Base-by-base conservation (phyloP, 2,888 invertebrate genomes). In the Ecdyonurus torrentis region DNA sequence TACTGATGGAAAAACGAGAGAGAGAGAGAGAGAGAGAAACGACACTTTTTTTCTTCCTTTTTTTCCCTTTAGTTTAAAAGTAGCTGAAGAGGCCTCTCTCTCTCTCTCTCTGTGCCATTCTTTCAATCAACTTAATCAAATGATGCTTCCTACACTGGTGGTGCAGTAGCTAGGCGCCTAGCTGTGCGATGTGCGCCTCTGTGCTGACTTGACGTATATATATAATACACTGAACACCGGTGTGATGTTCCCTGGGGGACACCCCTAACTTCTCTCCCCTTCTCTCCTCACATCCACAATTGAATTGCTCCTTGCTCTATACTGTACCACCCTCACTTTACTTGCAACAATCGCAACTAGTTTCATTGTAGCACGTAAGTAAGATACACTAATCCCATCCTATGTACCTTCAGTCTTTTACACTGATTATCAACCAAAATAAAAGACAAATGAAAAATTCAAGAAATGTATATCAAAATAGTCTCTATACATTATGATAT, bases 51-150 rank as follows among this genome's bases (percentile, higher is more conserved):
- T 2, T n/a, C n/a, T n/a, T n/a, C n/a, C n/a, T n/a, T n/a, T n/a
- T n/a, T 61, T 50, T 61, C 23, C 37, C 37, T 15, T 37, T 15
- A 15, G 37, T 37, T 37, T 37, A 37, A 37, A n/a, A 37, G 7
- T 37, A 37, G 37, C 37, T 37, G 7, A 24, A 60, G 25, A 37
- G 37, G 37, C 37, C 15, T 37, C 15, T 50, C 61, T 50, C 23
- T 52, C 60, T 20, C 19, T 19, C 19, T 23, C 7, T 1, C n/a
- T n/a, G n/a, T 22, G 59, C 37, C 52, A 61, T 52, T 61, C 53
- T 59, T 62, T 62, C 62, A 62, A 62, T 62, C 62, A 62, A 58
- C 58, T 62, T 62, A 62, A 62, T 62, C 62, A 62, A 62, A 62
- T 62, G 62, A 62, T 58, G 53, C 58, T 55, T 25, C 20, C 25